These are phyloP conservation scores for Nasua narica DNA, from an alignment of 2,797 vertebrate species.

Conservation along the genomic window DNA sequence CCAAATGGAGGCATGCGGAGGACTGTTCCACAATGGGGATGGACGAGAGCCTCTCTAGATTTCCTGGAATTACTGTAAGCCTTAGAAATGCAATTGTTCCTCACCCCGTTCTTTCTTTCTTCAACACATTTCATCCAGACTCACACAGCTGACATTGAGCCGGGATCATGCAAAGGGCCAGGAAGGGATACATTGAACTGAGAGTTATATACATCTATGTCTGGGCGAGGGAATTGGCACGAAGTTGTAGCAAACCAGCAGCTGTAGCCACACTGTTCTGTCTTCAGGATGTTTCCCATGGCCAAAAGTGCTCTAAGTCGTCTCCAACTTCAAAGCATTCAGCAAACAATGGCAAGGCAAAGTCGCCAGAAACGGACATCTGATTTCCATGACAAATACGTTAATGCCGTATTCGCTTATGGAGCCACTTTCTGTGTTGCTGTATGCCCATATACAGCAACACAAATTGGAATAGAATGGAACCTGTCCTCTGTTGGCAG, in stretches of 20 bases:
- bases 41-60: neutral
- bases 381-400: neutral
- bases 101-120: neutral
- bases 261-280: neutral
- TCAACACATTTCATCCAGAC: neutral
- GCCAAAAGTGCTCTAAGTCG: neutral
- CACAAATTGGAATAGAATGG: neutral
- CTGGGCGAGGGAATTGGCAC: neutral
- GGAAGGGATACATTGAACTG: neutral
- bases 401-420: neutral
- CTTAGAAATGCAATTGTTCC: neutral
- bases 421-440: neutral
- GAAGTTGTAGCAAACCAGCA: neutral
- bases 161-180: neutral
- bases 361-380: neutral
- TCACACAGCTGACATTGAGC: neutral
- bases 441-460: neutral
- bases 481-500: neutral
- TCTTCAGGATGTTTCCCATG: neutral
- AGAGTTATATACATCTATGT: neutral
- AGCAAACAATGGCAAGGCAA: neutral
- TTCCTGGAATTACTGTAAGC: neutral
- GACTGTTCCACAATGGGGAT: neutral
- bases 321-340: neutral
- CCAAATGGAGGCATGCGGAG: neutral